phyloP scores from a whole-genome alignment of 64 coral and sea anemone genomes.

The Montipora efflorescens region DNA sequence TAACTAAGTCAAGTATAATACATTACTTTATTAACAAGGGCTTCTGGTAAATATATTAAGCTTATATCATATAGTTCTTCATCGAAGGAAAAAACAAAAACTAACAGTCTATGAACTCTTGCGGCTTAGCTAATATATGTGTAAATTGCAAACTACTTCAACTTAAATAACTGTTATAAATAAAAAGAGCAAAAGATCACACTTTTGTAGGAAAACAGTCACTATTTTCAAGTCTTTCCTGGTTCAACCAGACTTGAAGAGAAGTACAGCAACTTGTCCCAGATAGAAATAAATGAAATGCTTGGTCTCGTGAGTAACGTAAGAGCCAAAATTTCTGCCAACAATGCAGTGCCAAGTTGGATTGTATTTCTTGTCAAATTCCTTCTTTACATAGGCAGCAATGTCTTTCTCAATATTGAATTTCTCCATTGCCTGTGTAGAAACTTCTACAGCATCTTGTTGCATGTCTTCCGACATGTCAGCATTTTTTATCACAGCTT shows the following conservation, averaged over 20 bases:
- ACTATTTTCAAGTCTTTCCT: background rate
- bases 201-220: background rate
- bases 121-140: background rate
- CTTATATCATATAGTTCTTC: background rate
- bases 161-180: background rate
- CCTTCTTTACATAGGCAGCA: slow-evolving; percentile 96
- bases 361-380: slow-evolving; percentile 99
- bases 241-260: slow-evolving; percentile 75
- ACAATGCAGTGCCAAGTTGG: slow-evolving; percentile 99
- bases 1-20: background rate
- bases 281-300: slow-evolving; percentile 99
- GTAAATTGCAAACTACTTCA: background rate
- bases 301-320: slow-evolving; percentile 99
- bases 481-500: slow-evolving; percentile 97
- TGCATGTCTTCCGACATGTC: slow-evolving; percentile 99
- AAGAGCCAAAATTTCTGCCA: slow-evolving; percentile 98
- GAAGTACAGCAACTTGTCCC: slow-evolving; percentile 97
- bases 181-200: background rate
- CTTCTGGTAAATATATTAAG: background rate
- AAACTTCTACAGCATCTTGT: slow-evolving; percentile 89
- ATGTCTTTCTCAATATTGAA: slow-evolving; percentile 99
- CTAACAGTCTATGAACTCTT: background rate
- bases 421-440: slow-evolving; percentile 91
- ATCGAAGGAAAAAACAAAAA: background rate
- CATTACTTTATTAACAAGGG: background rate